Percentiles rank a stretch among this genome's conserved stretches.
These are phyloP conservation scores for Eueides isabella DNA, from an alignment of 1,140 invertebrate genomes.

Conservation along the genomic window DNA sequence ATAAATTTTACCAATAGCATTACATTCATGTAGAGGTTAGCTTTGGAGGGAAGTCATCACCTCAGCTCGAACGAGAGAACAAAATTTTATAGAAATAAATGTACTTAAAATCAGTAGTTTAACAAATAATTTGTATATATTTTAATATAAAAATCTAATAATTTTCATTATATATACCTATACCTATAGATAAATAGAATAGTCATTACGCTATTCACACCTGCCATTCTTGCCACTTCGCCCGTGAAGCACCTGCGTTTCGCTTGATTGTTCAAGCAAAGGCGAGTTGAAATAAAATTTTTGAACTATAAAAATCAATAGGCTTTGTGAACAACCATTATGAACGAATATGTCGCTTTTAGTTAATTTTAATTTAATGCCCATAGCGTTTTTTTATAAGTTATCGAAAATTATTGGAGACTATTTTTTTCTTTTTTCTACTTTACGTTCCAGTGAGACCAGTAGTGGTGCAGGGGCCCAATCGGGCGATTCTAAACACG, in stretches of 20 bases:
- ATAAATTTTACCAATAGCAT: no score
- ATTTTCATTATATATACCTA: neutral
- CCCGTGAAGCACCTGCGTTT: constrained; percentile 39
- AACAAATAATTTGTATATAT: neutral
- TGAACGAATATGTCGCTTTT: neutral
- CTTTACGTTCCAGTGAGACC: no score
- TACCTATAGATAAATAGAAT: neutral
- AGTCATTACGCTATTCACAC: constrained; percentile 13
- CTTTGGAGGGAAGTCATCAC: no score
- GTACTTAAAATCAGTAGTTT: neutral
- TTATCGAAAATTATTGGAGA: neutral
- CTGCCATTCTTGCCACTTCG: constrained; percentile 32
- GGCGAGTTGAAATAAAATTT: constrained; percentile 10
- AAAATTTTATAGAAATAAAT: no score
- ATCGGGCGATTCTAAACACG: no score
- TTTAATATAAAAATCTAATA: neutral
- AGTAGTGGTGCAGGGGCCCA: no score
- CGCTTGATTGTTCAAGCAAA: constrained; percentile 35
- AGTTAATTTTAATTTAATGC: neutral
- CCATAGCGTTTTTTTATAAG: neutral
- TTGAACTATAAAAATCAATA: constrained; percentile 23
- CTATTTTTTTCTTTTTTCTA: no score
- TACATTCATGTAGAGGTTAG: no score
- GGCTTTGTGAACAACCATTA: neutral
- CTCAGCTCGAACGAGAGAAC: no score